Evolutionary conservation across 2,888 invertebrate species (phyloP).

Genomic region (Norana najaformis): DNA sequence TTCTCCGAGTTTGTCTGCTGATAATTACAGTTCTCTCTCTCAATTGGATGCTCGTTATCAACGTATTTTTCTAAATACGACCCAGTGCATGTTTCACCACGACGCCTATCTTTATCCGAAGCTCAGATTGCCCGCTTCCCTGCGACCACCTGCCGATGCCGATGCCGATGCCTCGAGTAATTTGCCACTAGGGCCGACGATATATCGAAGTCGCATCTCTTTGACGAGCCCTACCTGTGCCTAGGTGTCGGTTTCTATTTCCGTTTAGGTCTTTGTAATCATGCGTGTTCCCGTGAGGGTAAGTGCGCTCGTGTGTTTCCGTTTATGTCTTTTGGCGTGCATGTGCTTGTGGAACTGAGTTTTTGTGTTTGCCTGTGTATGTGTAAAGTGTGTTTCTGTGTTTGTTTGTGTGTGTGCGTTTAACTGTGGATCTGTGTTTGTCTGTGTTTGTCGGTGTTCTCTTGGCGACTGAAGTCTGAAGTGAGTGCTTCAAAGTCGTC

Average conservation of each 20-base stretch:
- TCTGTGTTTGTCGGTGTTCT: not conserved
- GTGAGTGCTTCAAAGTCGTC: not conserved
- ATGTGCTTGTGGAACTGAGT: not conserved
- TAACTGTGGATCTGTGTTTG: not conserved
- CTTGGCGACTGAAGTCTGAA: not conserved
- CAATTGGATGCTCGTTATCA: constrained; percentile 15
- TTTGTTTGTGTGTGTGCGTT: not conserved
- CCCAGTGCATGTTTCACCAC: not conserved
- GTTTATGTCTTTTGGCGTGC: not conserved
- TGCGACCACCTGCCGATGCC: not conserved
- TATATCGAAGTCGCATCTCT: not conserved
- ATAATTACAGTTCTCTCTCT: not conserved
- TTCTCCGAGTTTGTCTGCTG: not conserved
- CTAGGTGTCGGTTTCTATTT: not conserved
- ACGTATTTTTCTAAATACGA: not conserved
- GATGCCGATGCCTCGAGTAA: not conserved
- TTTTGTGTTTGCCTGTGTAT: not conserved
- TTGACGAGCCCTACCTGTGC: not conserved
- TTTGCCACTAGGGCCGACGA: not conserved
- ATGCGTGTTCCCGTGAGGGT: not conserved
- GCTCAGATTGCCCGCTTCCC: not conserved
- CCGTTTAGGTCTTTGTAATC: not conserved
- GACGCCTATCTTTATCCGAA: not conserved
- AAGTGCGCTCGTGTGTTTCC: not conserved
- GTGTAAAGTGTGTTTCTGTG: not conserved